Conservation (phyloP, 2,797 vertebrate species). For the Anas bernieri region DNA sequence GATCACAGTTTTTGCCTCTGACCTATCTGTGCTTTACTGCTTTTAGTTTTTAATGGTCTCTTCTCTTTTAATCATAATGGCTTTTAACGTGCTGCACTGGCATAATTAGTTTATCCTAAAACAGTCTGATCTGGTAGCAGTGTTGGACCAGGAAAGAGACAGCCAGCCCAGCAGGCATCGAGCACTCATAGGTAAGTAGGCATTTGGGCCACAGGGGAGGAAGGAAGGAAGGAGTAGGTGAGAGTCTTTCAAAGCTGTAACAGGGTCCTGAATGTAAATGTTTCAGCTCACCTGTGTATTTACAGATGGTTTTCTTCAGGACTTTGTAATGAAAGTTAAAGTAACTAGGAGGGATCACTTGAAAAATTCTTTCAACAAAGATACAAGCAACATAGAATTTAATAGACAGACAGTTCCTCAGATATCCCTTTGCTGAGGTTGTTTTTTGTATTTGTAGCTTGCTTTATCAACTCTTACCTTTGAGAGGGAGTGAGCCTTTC, state of each 20-base stretch:
- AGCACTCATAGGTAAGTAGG: not conserved
- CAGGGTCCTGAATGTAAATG: not conserved
- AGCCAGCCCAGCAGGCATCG: not conserved
- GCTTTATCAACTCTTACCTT: not conserved
- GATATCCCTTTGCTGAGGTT: not conserved
- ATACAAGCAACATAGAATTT: not conserved
- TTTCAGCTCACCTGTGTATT: not conserved
- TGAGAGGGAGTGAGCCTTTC: not conserved
- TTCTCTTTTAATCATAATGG: conserved; percentile 39
- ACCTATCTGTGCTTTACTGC: not conserved
- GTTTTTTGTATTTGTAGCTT: not conserved
- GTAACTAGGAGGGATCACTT: not conserved
- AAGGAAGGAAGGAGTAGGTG: not conserved
- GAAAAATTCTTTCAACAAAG: not conserved
- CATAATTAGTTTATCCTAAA: conserved; percentile 60
- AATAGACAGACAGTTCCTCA: not conserved
- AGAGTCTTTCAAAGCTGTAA: rapidly evolving
- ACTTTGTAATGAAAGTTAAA: not conserved
- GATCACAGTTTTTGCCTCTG: conserved; percentile 15
- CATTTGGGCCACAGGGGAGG: not conserved
- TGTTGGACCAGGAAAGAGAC: not conserved
- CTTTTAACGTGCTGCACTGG: conserved; percentile 29
- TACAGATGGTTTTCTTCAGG: not conserved
- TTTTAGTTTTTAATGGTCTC: conserved; percentile 40
- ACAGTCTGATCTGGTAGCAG: conserved; percentile 39